phyloP scores from a whole-genome alignment of 2,797 vertebrate species.

The Phaenicophaeus curvirostris region DNA sequence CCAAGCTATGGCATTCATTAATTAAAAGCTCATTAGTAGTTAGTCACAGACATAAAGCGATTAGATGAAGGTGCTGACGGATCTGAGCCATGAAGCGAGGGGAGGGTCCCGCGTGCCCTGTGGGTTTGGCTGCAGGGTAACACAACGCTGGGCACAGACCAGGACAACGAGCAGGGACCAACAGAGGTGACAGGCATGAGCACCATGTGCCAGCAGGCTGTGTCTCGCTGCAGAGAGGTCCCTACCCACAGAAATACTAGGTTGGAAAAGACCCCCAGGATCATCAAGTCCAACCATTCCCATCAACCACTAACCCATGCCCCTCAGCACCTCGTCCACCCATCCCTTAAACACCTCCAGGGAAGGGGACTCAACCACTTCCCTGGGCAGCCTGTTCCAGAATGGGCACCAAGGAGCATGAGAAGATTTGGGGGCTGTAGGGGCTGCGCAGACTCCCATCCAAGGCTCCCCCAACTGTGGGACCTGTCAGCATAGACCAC shows the following conservation, averaged over 20 bases:
- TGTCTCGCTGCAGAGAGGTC: background rate
- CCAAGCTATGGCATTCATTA: slow-evolving; percentile 41
- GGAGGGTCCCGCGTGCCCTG: background rate
- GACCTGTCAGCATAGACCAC: background rate
- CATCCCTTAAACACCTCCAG: no score
- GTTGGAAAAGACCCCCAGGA: no score
- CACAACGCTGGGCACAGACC: rapidly evolving
- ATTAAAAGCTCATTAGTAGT: slow-evolving; percentile 71
- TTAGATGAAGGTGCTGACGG: background rate
- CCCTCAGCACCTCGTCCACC: no score
- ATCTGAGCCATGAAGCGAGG: background rate
- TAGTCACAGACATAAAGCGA: slow-evolving; percentile 16
- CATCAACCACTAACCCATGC: no score
- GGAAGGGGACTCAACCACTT: no score
- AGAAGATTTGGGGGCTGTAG: rapidly evolving
- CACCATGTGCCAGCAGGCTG: background rate
- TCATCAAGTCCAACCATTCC: no score
- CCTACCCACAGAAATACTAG: background rate
- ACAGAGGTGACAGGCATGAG: background rate
- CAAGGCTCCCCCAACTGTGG: rapidly evolving
- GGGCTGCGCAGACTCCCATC: no score
- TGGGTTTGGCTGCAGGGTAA: rapidly evolving
- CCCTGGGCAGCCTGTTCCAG: no score
- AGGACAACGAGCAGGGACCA: rapidly evolving
- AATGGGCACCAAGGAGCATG: rapidly evolving